A percentile compares a stretch with the other conserved stretches of the same genome.
Conservation (phyloP, 2,113 vertebrate genomes). For the Thomomys bottae region DNA sequence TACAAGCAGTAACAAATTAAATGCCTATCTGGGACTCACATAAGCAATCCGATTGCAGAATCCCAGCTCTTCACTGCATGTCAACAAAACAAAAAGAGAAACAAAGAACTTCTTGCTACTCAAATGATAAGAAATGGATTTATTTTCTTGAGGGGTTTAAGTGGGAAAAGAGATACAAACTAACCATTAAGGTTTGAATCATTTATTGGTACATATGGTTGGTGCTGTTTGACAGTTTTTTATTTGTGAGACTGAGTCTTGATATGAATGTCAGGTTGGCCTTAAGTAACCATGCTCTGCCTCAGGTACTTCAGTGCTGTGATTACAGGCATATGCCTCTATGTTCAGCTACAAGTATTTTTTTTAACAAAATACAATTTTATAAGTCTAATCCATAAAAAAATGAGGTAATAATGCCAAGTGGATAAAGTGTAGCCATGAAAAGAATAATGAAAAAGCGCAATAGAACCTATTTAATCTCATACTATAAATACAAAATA, state of each 20-base stretch:
- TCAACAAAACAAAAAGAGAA: background rate
- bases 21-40: conserved; percentile 5
- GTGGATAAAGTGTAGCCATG: background rate
- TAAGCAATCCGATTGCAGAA: background rate
- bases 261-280: too few relatives aligned
- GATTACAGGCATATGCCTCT: too few relatives aligned
- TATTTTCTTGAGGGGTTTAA: background rate
- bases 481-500: background rate
- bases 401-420: conserved; percentile 31
- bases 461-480: conserved; percentile 9
- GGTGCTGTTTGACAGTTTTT: conserved; percentile 9
- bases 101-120: background rate
- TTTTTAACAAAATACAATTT: conserved; percentile 4
- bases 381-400: conserved; percentile 25
- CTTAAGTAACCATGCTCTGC: too few relatives aligned
- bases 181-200: background rate
- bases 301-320: too few relatives aligned
- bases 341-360: background rate
- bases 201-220: background rate
- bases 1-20: background rate
- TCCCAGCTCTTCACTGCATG: background rate
- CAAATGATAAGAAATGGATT: background rate
- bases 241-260: background rate
- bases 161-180: background rate
- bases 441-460: conserved; percentile 18